Percentiles rank a stretch among this genome's conserved stretches.
Conservation (phyloP, 2,797 vertebrate species). For the Helarctos malayanus region DNA sequence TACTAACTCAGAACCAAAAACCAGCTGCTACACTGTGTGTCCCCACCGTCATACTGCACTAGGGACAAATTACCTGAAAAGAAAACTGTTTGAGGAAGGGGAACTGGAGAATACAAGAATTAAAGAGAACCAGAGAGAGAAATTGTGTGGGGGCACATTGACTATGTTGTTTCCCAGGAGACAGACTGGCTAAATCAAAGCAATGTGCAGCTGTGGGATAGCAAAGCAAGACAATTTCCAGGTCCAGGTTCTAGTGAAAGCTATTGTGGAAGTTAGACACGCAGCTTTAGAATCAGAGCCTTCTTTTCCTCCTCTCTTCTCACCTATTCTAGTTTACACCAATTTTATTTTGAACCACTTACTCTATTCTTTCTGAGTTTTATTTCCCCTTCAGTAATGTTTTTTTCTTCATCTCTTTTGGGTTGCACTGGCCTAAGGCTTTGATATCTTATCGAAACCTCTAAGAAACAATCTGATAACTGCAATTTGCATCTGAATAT, state of each 20-base stretch:
- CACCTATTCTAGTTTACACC: background rate
- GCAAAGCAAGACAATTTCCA: background rate
- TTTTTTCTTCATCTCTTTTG: conserved; percentile 1
- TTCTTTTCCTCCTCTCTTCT: conserved; percentile 16
- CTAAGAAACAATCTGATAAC: conserved; percentile 32
- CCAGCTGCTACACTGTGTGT: background rate
- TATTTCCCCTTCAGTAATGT: background rate
- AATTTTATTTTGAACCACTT: conserved; percentile 50
- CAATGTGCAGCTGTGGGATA: background rate
- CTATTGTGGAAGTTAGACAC: background rate
- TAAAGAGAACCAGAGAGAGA: conserved; percentile 33
- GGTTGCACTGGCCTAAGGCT: background rate
- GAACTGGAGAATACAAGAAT: background rate
- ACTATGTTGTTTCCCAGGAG: conserved; percentile 35
- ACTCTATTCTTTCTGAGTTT: conserved; percentile 19
- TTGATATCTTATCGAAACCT: conserved; percentile 52
- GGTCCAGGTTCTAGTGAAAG: background rate
- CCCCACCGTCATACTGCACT: background rate
- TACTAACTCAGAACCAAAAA: conserved; percentile 23
- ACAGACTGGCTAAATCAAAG: conserved; percentile 42
- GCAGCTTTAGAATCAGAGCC: background rate
- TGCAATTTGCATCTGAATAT: background rate
- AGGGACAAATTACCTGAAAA: background rate
- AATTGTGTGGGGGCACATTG: background rate
- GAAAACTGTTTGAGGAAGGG: background rate